These are phyloP conservation scores for Cottus gobio DNA, from an alignment of 2,113 vertebrate species.

Conservation along the genomic window DNA sequence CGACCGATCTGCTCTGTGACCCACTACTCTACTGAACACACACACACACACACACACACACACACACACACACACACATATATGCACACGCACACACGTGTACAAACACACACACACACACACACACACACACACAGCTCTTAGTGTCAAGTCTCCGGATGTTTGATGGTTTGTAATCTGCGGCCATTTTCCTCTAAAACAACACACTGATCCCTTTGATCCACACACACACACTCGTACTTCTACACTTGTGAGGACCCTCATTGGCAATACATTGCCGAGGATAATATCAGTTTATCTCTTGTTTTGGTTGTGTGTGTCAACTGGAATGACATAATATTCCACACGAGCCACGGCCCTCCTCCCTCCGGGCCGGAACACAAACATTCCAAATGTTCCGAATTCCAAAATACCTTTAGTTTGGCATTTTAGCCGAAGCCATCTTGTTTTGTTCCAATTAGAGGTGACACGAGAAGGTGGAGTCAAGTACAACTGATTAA, in stretches of 20 bases:
- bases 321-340: too few relatives aligned
- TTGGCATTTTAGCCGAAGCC: too few relatives aligned
- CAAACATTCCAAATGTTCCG: too few relatives aligned
- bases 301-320: neutral
- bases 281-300: too few relatives aligned
- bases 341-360: too few relatives aligned
- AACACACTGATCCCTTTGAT: conserved; percentile 9
- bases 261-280: neutral
- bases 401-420: too few relatives aligned
- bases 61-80: neutral
- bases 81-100: neutral
- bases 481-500: too few relatives aligned
- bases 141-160: conserved; percentile 27
- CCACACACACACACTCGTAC: neutral
- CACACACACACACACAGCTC: conserved; percentile 28
- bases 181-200: conserved; percentile 23
- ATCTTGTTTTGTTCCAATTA: too few relatives aligned
- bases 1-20: conserved; percentile 24
- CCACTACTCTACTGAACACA: conserved; percentile 43
- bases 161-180: conserved; percentile 45
- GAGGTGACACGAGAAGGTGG: too few relatives aligned
- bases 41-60: conserved; percentile 8
- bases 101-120: neutral
- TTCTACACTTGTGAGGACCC: neutral
- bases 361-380: too few relatives aligned